Percentiles rank a stretch among this genome's conserved stretches.
These are phyloP conservation scores for Lineus longissimus DNA, from an alignment of 1,140 invertebrate species.

Conservation along the genomic window DNA sequence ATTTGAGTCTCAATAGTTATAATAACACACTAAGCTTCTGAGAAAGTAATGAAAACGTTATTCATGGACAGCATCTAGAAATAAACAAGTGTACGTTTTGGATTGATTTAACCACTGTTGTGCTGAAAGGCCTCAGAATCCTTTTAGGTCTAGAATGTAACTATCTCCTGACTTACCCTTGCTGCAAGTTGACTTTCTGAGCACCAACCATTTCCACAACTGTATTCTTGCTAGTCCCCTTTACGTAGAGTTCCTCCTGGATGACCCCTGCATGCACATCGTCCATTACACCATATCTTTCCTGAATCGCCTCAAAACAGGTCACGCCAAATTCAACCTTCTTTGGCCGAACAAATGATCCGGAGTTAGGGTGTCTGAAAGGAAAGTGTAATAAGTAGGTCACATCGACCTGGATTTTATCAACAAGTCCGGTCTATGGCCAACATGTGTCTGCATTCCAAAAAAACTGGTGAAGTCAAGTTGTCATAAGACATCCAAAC, in stretches of 20 bases:
- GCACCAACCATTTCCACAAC: constrained; percentile 84
- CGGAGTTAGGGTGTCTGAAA: constrained; percentile 57
- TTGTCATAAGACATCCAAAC: no score
- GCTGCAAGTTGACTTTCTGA: constrained; percentile 75
- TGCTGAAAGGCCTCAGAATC: no score
- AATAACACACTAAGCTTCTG: no score
- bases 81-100: no score
- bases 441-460: no score
- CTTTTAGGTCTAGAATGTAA: neutral
- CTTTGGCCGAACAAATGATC: constrained; percentile 78
- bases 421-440: no score
- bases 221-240: constrained; percentile 69
- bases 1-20: no score
- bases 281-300: constrained; percentile 63
- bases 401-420: neutral
- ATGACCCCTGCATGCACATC: constrained; percentile 55
- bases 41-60: no score
- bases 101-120: no score
- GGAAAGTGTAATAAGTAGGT: neutral
- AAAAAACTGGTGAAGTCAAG: no score
- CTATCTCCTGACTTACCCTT: constrained; percentile 59
- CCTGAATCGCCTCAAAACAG: constrained; percentile 68
- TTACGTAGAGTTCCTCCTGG: constrained; percentile 60
- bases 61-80: no score
- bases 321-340: constrained; percentile 71